A percentile compares a stretch with the other conserved stretches of the same genome.
phyloP scores from a whole-genome alignment of 2,888 invertebrate genomes.

The Drosophila mimica region DNA sequence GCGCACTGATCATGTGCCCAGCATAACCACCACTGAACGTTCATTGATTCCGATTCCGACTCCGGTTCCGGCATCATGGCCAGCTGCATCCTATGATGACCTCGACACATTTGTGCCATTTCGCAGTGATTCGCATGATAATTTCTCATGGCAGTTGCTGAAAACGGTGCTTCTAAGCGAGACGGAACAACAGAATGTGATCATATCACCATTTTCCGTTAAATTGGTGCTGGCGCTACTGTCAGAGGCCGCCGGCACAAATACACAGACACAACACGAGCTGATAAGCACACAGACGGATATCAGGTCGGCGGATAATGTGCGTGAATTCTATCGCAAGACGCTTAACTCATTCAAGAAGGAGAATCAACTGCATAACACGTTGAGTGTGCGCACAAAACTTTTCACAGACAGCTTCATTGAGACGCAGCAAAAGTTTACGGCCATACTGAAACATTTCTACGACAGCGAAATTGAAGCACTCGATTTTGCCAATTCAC shows the following conservation, averaged over 20 bases:
- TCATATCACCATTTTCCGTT: constrained; percentile 91
- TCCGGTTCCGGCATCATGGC: constrained; percentile 13
- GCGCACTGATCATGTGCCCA: constrained; percentile 58
- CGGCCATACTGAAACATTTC: constrained; percentile 87
- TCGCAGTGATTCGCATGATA: constrained; percentile 85
- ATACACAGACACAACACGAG: constrained; percentile 76
- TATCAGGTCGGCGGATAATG: constrained; percentile 73
- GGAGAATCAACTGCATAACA: constrained; percentile 76
- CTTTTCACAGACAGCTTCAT: constrained; percentile 83
- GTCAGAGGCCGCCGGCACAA: constrained; percentile 88
- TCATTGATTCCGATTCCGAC: not conserved
- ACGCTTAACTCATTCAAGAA: constrained; percentile 80
- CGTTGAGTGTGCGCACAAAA: constrained; percentile 79
- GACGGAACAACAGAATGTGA: constrained; percentile 84
- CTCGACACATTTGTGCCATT: constrained; percentile 83
- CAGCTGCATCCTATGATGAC: constrained; percentile 53
- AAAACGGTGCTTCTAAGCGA: constrained; percentile 85
- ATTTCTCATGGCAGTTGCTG: constrained; percentile 89
- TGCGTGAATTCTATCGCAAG: constrained; percentile 82
- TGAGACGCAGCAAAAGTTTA: constrained; percentile 87
- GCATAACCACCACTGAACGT: constrained; percentile 5
- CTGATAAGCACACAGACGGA: constrained; percentile 77
- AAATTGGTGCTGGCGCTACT: constrained; percentile 91
- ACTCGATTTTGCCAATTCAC: constrained; percentile 88
- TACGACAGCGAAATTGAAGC: constrained; percentile 89